These are phyloP conservation scores for Motacilla alba DNA, from an alignment of 2,113 vertebrate species.

Conservation along the genomic window DNA sequence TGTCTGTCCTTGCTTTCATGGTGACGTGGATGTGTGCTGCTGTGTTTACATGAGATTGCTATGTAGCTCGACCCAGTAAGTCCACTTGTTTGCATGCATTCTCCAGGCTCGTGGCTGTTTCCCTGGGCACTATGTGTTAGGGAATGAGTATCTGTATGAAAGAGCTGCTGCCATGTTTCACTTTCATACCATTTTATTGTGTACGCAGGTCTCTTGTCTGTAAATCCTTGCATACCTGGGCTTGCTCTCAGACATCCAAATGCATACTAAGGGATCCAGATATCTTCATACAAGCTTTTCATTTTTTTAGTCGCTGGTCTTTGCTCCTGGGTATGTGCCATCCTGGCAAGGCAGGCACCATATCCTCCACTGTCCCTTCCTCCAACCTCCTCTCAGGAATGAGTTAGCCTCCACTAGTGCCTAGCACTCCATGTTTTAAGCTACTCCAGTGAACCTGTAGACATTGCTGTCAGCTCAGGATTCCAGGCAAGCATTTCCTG, in stretches of 20 bases:
- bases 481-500: conserved; percentile 53
- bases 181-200: not conserved
- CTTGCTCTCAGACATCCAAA: not conserved
- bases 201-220: not conserved
- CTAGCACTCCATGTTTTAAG: conserved; percentile 71
- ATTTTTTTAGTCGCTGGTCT: not conserved
- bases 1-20: conserved; percentile 7
- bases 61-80: not conserved
- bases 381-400: conserved; percentile 67
- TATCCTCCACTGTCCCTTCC: conserved; percentile 52
- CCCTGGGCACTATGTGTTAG: conserved; percentile 3
- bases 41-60: not conserved
- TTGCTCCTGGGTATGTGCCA: conserved; percentile 26
- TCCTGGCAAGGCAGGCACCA: not conserved
- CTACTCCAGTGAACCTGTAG: conserved; percentile 62
- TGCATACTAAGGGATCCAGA: not conserved
- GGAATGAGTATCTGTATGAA: conserved; percentile 39
- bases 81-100: not conserved
- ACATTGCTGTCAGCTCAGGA: conserved; percentile 63
- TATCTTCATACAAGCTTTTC: not conserved
- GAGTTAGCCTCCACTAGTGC: conserved; percentile 72
- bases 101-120: conserved; percentile 13
- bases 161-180: conserved; percentile 36
- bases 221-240: not conserved
- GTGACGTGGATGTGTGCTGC: not conserved